Conservation (phyloP, 2,888 invertebrate genomes). For the Ariolimax columbianus region DNA sequence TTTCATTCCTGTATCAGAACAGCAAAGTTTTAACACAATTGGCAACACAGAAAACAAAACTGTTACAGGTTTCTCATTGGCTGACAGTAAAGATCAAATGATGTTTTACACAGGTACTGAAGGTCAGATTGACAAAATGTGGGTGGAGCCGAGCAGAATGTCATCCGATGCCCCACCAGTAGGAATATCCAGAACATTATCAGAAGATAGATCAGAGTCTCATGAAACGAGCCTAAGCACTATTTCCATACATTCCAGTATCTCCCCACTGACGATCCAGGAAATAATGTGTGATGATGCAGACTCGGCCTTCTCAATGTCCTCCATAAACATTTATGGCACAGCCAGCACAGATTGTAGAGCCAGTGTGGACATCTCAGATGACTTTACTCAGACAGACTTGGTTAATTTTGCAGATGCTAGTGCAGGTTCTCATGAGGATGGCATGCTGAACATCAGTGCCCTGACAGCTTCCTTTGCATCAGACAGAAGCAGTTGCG, state of each 20-base stretch:
- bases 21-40: background rate
- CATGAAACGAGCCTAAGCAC: conserved; percentile 24
- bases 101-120: too few species aligned
- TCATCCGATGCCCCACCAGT: conserved; percentile 4
- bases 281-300: conserved; percentile 26
- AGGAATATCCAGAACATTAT: conserved; percentile 11
- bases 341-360: conserved; percentile 60
- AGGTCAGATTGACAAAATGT: conserved; percentile 15
- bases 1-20: background rate
- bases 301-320: conserved; percentile 23
- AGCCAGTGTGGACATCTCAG: conserved; percentile 59
- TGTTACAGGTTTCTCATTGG: background rate
- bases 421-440: conserved; percentile 44
- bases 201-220: background rate
- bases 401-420: conserved; percentile 41
- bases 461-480: conserved; percentile 29
- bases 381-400: conserved; percentile 70
- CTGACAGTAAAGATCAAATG: background rate
- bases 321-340: background rate
- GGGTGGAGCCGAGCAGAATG: background rate
- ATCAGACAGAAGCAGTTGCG: conserved; percentile 27
- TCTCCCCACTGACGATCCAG: conserved; percentile 32
- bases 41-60: background rate
- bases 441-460: conserved; percentile 26
- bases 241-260: conserved; percentile 9